Base-by-base conservation (phyloP, 2,888 invertebrate genomes). In the Fabriciana adippe region DNA sequence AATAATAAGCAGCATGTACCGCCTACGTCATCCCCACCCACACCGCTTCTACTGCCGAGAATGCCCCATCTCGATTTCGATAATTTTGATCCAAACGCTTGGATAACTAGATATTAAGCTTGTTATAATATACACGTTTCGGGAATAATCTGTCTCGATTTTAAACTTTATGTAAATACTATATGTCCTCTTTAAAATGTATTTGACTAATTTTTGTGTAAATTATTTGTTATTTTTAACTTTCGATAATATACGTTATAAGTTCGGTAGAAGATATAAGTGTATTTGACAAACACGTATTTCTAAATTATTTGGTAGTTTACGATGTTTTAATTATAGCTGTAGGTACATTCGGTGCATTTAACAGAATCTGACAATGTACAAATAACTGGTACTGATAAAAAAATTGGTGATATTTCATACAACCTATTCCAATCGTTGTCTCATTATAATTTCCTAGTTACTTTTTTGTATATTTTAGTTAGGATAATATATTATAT, bases 41-140 rank as follows among this genome's bases (percentile, higher is more conserved):
- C 83, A 4, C 88, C 90, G 2, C 75, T 88, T 14, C 71, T 87
- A 1, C 76, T 89, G 6, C 90, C 92, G 21, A 83, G 90, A 41
- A 79, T 88, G 53, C 86, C 88, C 15, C 83, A 81, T 31, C 75
- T 89, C 21, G 89, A 90, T 66, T 88, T 90, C 71, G 86, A 89
- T 72, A 86, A 86, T 57, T 90, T 92, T 72, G 91, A 92, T 71
- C 92, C 92, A 4, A 88, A 80, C 64, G 88, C 90, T 48, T 92
- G 92, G 92, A 76, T 90, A n/a, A 87, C 89, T 31, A 86, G 87
- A 62, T 90, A 89, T 73, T 86, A 84, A 74, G n/a, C 13, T n/a
- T 48, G 48, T 48, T 48, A 48, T n/a, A 16, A 59, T 48, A 48
- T 31, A 41, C 8, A 41, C 35, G 35, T 41, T 11, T 41, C 11